Evolutionary conservation across 2,797 vertebrate species (phyloP).

Genomic region (Ispidina lecontei): DNA sequence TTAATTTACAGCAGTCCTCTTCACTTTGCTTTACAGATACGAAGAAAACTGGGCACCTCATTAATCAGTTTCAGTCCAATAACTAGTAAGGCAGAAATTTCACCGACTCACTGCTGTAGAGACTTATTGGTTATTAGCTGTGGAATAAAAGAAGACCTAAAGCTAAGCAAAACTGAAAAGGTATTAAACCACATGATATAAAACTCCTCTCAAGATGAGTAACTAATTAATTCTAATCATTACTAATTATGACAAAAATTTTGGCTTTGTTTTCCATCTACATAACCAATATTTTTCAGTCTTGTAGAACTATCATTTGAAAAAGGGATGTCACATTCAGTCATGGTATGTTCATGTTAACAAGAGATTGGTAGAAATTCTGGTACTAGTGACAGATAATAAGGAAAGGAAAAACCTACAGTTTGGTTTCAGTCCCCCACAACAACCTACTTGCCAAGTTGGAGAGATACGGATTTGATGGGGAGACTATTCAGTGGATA

Average conservation of each 20-base stretch:
- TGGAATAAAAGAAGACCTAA: not conserved
- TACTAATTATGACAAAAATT: not conserved
- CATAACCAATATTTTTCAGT: not conserved
- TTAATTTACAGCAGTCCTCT: not conserved
- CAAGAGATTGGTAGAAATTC: not conserved
- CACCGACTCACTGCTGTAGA: not conserved
- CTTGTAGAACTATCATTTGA: not conserved
- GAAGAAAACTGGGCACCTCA: conserved; percentile 8
- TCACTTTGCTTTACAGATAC: not conserved
- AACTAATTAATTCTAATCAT: not conserved
- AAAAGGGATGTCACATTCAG: not conserved
- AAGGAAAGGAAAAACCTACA: not conserved
- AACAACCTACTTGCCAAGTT: too few relatives aligned
- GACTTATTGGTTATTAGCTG: not conserved
- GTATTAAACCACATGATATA: not conserved
- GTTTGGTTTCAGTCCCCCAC: not conserved
- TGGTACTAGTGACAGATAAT: not conserved
- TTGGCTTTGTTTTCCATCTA: not conserved
- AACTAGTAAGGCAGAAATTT: conserved; percentile 8
- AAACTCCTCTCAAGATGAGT: not conserved
- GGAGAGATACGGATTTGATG: too few relatives aligned
- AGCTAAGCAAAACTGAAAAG: not conserved
- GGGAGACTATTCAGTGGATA: too few relatives aligned
- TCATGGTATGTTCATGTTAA: not conserved
- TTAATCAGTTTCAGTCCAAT: not conserved